Base-by-base conservation (phyloP, 2,113 vertebrate species). In the Muntiacus muntjak region DNA sequence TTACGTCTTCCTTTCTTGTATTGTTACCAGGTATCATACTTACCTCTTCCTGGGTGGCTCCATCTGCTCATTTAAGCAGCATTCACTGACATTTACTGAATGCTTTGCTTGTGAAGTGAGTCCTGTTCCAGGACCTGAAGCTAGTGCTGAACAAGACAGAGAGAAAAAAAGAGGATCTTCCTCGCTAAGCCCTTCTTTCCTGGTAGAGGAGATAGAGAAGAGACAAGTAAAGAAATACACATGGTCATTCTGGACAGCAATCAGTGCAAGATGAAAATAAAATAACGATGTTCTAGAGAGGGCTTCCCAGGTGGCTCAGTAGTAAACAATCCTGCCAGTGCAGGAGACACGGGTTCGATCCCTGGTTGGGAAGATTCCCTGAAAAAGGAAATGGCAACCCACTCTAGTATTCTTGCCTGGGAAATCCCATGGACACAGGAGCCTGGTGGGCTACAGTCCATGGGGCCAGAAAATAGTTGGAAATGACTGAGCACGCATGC, bases 11-110 rank as follows among this genome's bases (percentile, higher is more conserved):
- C 60, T 43, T 79, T 30, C 74, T 10, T 30, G 45, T 17, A 1
- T 4, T 7, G 36, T 23, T 36, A 2, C 52, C 12, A 50, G 28
- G 1, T 36, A 0, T 13, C 30, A 12, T 8, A 7, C 28, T 55
- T 33, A 16, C 36, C 36, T 30, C 4, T 14, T 23, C 23, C n/a
- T 14, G 10, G 16, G 36, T 11, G 76, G 36, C 60, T 23, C 14
- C 3, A 1, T 60, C 16, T 33, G 58, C 60, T 87, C 57, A 15
- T 40, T 30, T 71, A 43, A 67, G 58, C 36, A 26, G 10, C n/a
- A 25, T 74, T 74, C 36, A 74, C n/a, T 40, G n/a, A 74, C 23
- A 13, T 47, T 83, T 30, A 25, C 57, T 57, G 40, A 57, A 50
- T 3, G 1, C 25, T 87, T 33, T 36, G 43, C 45, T 36, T 19